Percentiles rank a stretch among this genome's conserved stretches.
phyloP scores from a whole-genome alignment of 2,113 vertebrate species.

The Nothoprocta pentlandii region DNA sequence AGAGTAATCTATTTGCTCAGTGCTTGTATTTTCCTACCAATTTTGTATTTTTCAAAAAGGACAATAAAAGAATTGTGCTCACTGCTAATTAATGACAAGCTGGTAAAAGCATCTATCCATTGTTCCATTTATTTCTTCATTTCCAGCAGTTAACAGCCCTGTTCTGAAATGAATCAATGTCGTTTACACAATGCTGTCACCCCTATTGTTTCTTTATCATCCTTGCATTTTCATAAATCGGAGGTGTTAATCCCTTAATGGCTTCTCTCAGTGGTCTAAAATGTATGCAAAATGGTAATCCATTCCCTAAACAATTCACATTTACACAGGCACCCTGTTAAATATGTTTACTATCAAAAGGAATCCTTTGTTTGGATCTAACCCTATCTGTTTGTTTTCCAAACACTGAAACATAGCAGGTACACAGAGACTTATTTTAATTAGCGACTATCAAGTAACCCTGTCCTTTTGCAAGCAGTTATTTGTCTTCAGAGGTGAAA shows the following conservation, averaged over 20 bases:
- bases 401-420: constrained; percentile 67
- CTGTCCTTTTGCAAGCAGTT: neutral
- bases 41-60: constrained; percentile 87
- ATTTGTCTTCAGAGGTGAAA: neutral
- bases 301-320: constrained; percentile 79
- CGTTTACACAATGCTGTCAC: constrained; percentile 88
- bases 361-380: constrained; percentile 68
- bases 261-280: constrained; percentile 82
- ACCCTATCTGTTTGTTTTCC: constrained; percentile 77
- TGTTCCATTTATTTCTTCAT: constrained; percentile 89
- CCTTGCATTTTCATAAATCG: constrained; percentile 94
- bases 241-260: constrained; percentile 91
- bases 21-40: constrained; percentile 85
- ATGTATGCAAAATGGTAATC: constrained; percentile 82
- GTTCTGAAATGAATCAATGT: constrained; percentile 89
- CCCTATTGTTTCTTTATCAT: constrained; percentile 92
- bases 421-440: constrained; percentile 52
- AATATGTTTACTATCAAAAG: constrained; percentile 72
- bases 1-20: constrained; percentile 81
- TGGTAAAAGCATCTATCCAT: constrained; percentile 87
- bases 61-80: constrained; percentile 91
- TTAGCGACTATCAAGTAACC: constrained; percentile 34
- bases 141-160: constrained; percentile 84
- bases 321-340: constrained; percentile 69
- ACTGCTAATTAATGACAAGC: constrained; percentile 93